Conservation (phyloP, 1,140 invertebrate species). For the Cyphomyrmex costatus region DNA sequence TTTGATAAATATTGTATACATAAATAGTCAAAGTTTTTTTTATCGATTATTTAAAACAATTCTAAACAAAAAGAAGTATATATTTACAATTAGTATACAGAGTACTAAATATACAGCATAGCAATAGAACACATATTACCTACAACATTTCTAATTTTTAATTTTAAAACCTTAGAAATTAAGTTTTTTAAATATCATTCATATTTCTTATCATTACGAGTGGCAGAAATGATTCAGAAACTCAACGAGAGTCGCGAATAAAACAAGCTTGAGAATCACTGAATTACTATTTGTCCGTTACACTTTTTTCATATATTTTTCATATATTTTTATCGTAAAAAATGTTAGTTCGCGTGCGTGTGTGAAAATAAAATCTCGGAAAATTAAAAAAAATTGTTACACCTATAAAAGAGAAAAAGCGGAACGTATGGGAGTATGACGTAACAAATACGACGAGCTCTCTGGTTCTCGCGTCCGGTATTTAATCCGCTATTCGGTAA, state of each 20-base stretch:
- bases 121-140: not conserved
- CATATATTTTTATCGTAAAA: constrained; percentile 5
- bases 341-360: not conserved
- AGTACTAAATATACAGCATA: not conserved
- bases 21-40: not conserved
- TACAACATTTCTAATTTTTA: not conserved
- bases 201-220: not conserved
- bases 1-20: not conserved
- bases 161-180: not conserved
- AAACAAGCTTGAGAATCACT: not conserved
- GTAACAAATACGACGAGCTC: constrained; percentile 17
- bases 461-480: not conserved
- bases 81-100: too few species aligned
- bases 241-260: not conserved
- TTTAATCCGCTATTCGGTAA: constrained; percentile 57
- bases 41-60: constrained; percentile 23
- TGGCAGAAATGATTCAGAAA: not conserved
- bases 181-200: not conserved
- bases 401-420: constrained; percentile 13
- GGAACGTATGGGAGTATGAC: not conserved
- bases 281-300: constrained; percentile 12
- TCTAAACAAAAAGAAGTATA: not conserved
- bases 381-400: constrained; percentile 46
- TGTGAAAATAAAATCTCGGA: constrained; percentile 23
- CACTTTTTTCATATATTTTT: constrained; percentile 7